Conservation (phyloP, 1,140 invertebrate genomes). For the Brachionus calyciflorus region DNA sequence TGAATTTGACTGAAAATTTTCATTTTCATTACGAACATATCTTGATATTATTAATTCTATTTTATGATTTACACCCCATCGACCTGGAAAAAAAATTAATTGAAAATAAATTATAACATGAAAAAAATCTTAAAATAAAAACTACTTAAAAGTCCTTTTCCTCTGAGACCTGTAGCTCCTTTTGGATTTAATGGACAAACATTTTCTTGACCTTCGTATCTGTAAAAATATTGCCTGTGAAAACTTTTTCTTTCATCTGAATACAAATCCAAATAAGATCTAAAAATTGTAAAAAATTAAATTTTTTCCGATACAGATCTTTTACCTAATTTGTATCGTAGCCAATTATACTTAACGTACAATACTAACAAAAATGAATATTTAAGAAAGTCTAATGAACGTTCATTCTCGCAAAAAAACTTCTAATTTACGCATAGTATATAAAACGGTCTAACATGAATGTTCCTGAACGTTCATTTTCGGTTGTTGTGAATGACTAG, state of each 20-base stretch:
- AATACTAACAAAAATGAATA: too few relatives aligned
- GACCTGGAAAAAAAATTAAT: not conserved
- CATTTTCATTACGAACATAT: not conserved
- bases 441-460: too few relatives aligned
- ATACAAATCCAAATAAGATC: too few relatives aligned
- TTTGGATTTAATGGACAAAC: conserved; percentile 65
- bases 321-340: too few relatives aligned
- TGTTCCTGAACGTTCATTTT: too few relatives aligned
- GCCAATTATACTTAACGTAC: too few relatives aligned
- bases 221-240: not conserved
- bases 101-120: not conserved
- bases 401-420: too few relatives aligned
- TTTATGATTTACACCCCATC: conserved; percentile 25
- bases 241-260: not conserved
- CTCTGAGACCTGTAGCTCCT: conserved; percentile 72
- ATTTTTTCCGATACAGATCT: too few relatives aligned
- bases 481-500: too few relatives aligned
- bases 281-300: too few relatives aligned
- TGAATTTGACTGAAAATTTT: not conserved
- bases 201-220: not conserved
- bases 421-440: too few relatives aligned
- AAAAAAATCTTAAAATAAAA: not conserved
- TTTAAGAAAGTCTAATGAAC: too few relatives aligned
- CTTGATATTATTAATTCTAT: conserved; percentile 3
- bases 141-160: conserved; percentile 65